Conservation (phyloP, 2,113 vertebrate genomes). For the Drymodes brunneopygia region DNA sequence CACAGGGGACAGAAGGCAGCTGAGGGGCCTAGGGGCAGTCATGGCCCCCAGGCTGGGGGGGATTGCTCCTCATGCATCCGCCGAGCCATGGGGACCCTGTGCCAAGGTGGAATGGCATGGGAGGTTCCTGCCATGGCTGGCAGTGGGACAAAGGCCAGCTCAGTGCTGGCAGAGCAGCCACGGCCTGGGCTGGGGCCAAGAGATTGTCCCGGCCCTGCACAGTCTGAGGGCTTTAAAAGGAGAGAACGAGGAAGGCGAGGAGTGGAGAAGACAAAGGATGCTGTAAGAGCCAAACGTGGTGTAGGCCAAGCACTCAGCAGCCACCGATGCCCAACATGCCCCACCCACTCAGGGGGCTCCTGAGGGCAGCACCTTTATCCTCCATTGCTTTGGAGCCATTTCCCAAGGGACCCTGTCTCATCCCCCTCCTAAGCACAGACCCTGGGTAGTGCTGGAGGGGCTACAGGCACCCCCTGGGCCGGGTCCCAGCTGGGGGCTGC, state of each 20-base stretch:
- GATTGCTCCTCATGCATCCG: fast-evolving
- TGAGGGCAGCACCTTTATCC: fast-evolving
- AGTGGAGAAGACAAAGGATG: neutral
- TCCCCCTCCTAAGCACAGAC: neutral
- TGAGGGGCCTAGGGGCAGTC: neutral
- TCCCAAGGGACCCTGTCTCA: fast-evolving
- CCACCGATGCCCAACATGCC: fast-evolving
- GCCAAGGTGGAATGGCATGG: neutral
- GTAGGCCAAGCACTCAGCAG: fast-evolving
- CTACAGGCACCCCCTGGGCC: neutral
- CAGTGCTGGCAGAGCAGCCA: neutral
- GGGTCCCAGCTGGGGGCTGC: neutral
- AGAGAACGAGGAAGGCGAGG: neutral
- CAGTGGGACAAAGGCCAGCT: neutral
- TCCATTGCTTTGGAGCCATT: fast-evolving
- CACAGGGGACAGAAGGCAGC: fast-evolving
- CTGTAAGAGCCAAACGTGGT: neutral
- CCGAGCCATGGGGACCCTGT: fast-evolving
- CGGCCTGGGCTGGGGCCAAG: neutral
- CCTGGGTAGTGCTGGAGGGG: neutral
- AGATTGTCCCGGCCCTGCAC: neutral
- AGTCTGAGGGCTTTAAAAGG: conserved; percentile 43
- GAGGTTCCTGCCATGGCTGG: neutral
- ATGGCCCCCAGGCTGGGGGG: neutral
- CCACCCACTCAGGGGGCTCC: fast-evolving